Conservation (phyloP, 1,140 invertebrate genomes). For the Drosophila gunungcola region DNA sequence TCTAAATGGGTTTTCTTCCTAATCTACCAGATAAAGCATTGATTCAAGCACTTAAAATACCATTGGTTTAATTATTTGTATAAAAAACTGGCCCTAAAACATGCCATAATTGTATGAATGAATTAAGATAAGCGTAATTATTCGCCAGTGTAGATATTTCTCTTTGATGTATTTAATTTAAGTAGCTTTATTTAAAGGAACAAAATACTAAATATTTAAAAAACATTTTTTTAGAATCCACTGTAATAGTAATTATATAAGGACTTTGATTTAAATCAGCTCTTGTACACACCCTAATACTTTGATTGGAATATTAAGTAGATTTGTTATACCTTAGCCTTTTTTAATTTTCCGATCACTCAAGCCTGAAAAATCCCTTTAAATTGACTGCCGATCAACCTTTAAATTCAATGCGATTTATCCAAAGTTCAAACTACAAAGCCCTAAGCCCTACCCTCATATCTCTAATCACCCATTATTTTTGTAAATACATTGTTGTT, state of each 20-base stretch:
- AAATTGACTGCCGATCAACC: background rate
- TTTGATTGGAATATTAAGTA: background rate
- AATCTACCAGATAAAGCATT: background rate
- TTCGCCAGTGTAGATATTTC: too few species aligned
- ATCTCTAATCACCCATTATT: background rate
- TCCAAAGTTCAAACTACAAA: slow-evolving; percentile 10
- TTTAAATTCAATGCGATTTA: background rate
- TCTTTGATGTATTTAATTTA: background rate
- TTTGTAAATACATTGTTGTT: slow-evolving; percentile 5
- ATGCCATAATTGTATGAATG: background rate
- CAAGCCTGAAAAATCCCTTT: slow-evolving; percentile 1
- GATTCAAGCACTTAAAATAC: background rate
- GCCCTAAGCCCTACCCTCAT: slow-evolving; percentile 7
- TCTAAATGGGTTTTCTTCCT: background rate
- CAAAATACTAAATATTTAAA: too few species aligned
- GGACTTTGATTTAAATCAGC: background rate
- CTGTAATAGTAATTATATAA: too few species aligned
- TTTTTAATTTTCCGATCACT: background rate
- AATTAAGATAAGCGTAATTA: background rate
- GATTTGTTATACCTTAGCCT: background rate
- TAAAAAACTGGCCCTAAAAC: background rate
- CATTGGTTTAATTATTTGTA: background rate
- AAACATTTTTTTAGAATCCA: too few species aligned
- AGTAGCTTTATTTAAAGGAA: too few species aligned
- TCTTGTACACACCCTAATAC: background rate